phyloP scores from a whole-genome alignment of 2,888 invertebrate genomes.

The Caenorhabditis auriculariae region DNA sequence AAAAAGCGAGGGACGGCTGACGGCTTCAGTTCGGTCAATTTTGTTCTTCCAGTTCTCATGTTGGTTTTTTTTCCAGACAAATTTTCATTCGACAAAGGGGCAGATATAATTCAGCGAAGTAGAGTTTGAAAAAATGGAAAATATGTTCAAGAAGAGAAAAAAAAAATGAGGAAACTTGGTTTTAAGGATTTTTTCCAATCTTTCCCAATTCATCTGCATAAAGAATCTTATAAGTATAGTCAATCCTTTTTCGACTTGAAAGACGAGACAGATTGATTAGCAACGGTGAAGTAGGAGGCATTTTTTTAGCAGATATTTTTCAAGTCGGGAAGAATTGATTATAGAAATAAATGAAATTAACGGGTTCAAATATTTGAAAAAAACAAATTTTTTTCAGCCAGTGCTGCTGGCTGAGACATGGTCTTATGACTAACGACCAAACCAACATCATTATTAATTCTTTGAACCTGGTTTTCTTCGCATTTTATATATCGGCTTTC shows the following conservation, averaged over 20 bases:
- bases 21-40: conserved; percentile 60
- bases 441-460: conserved; percentile 53
- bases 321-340: too few relatives aligned
- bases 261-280: not conserved
- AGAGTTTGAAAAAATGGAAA: too few relatives aligned
- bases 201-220: too few relatives aligned
- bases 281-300: not conserved
- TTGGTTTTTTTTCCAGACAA: too few relatives aligned
- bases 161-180: too few relatives aligned
- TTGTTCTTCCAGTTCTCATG: conserved; percentile 57
- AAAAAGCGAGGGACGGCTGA: conserved; percentile 56
- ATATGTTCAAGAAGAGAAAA: too few relatives aligned
- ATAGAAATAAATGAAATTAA: too few relatives aligned
- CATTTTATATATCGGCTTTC: conserved; percentile 48
- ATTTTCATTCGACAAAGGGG: too few relatives aligned
- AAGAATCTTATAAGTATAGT: too few relatives aligned
- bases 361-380: too few relatives aligned
- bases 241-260: not conserved
- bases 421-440: conserved; percentile 50
- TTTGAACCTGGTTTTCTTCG: conserved; percentile 47
- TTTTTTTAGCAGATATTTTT: too few relatives aligned
- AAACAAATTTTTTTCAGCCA: conserved; percentile 49
- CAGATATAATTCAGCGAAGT: conserved; percentile 7
- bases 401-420: conserved; percentile 57
- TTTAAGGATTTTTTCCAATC: too few relatives aligned